phyloP scores from a whole-genome alignment of 2,113 vertebrate species.

The Trematomus loennbergii region DNA sequence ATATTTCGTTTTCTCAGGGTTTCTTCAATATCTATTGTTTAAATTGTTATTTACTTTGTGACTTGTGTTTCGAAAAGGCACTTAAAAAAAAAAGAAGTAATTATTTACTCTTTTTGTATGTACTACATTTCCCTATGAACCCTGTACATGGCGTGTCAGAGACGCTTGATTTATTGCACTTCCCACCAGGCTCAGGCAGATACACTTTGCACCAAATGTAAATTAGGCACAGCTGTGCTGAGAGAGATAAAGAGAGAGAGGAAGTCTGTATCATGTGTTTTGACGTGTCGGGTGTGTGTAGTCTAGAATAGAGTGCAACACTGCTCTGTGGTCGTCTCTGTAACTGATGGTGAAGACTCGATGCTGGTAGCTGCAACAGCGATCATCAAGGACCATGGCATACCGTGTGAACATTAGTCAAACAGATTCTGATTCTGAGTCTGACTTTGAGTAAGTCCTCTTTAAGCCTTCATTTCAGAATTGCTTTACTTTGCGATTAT shows the following conservation, averaged over 20 bases:
- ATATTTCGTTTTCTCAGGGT: no score
- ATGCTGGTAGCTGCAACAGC: not conserved
- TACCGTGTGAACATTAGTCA: not conserved
- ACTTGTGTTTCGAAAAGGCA: no score
- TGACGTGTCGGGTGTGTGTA: no score
- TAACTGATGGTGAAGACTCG: not conserved
- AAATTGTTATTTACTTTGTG: no score
- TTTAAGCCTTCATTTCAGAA: not conserved
- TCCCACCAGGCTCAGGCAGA: not conserved
- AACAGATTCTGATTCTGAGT: conserved; percentile 50
- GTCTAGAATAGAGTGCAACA: not conserved
- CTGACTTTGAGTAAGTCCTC: conserved; percentile 59
- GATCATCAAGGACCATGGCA: conserved; percentile 25
- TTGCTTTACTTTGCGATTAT: not conserved
- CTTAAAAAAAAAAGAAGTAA: no score
- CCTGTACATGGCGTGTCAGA: not conserved
- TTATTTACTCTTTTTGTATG: no score
- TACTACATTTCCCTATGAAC: not conserved
- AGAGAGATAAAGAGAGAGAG: not conserved
- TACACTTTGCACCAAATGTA: not conserved
- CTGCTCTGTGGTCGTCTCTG: not conserved
- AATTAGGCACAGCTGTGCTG: conserved; percentile 22
- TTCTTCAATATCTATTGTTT: no score
- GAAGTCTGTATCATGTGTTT: conserved; percentile 23
- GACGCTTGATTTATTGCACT: not conserved